Conservation (phyloP, 2,113 vertebrate genomes). For the Chitala chitala region DNA sequence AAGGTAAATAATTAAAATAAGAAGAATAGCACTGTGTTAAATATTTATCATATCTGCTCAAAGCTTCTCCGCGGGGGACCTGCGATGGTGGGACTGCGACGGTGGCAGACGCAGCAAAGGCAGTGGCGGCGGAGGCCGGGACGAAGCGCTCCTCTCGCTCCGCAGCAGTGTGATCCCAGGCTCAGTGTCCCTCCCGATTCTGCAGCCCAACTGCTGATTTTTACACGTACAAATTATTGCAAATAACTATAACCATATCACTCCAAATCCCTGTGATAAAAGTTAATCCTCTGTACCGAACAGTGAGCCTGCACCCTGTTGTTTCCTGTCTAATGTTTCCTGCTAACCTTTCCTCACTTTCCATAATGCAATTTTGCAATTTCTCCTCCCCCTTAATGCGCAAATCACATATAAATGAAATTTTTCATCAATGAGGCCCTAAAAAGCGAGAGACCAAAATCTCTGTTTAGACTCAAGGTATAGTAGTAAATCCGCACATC, state of each 20-base stretch:
- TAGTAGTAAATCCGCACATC: slow-evolving; percentile 8
- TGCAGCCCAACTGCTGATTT: slow-evolving; percentile 44
- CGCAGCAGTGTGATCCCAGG: background rate
- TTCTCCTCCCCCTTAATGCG: slow-evolving; percentile 40
- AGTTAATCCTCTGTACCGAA: slow-evolving; percentile 48
- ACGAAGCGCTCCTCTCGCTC: background rate
- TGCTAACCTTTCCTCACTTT: slow-evolving; percentile 46
- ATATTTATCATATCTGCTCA: slow-evolving; percentile 27
- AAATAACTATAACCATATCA: slow-evolving; percentile 60
- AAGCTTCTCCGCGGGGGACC: slow-evolving; percentile 42
- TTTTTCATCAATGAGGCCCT: slow-evolving; percentile 10
- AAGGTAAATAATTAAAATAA: slow-evolving; percentile 21
- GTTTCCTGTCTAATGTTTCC: slow-evolving; percentile 49
- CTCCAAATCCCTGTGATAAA: slow-evolving; percentile 52
- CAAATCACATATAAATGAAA: slow-evolving; percentile 13
- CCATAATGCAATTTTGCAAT: slow-evolving; percentile 59
- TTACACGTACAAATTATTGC: slow-evolving; percentile 46
- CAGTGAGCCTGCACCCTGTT: slow-evolving; percentile 49
- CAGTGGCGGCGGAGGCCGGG: slow-evolving; percentile 10
- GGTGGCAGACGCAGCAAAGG: slow-evolving; percentile 38
- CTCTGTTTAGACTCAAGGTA: slow-evolving; percentile 6
- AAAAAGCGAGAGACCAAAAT: slow-evolving; percentile 9
- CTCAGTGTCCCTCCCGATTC: background rate
- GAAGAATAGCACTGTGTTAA: slow-evolving; percentile 22
- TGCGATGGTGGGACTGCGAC: slow-evolving; percentile 42